Conservation (phyloP, 2,888 invertebrate genomes). For the Opisthograptis luteolata region DNA sequence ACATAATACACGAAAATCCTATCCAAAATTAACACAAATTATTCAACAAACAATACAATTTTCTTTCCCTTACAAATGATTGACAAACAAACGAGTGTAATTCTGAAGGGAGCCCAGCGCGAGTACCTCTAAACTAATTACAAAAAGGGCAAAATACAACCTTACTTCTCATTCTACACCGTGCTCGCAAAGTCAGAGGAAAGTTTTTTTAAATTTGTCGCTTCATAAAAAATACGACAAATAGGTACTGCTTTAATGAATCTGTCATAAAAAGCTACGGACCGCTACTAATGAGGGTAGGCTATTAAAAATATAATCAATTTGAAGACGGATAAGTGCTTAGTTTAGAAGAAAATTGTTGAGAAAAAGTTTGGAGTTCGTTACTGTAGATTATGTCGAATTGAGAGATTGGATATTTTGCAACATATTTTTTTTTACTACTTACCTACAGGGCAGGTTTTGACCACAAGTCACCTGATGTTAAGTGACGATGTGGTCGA, state of each 20-base stretch:
- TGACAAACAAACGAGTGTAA: constrained; percentile 57
- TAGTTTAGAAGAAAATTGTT: constrained; percentile 27
- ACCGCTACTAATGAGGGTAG: constrained; percentile 61
- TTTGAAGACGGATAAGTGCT: constrained; percentile 39
- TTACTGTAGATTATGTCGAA: neutral
- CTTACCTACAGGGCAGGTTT: too few relatives aligned
- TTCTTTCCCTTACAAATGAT: constrained; percentile 36
- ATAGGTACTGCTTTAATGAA: constrained; percentile 57
- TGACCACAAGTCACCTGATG: too few relatives aligned
- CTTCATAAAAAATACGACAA: constrained; percentile 54
- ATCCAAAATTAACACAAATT: neutral
- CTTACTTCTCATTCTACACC: constrained; percentile 32
- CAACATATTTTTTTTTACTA: neutral
- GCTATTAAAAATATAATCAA: constrained; percentile 59
- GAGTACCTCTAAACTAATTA: constrained; percentile 62
- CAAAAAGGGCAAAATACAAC: constrained; percentile 55
- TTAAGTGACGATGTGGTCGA: too few relatives aligned
- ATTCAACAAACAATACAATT: neutral
- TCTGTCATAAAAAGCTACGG: constrained; percentile 65
- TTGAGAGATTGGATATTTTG: neutral
- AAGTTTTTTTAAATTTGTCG: constrained; percentile 58
- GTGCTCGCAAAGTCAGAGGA: constrained; percentile 14
- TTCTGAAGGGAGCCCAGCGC: constrained; percentile 57
- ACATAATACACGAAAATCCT: too few relatives aligned
- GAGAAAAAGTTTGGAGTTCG: constrained; percentile 1